These are phyloP conservation scores for Dryoscopus gambensis DNA, from an alignment of 2,113 vertebrate species.

Conservation along the genomic window DNA sequence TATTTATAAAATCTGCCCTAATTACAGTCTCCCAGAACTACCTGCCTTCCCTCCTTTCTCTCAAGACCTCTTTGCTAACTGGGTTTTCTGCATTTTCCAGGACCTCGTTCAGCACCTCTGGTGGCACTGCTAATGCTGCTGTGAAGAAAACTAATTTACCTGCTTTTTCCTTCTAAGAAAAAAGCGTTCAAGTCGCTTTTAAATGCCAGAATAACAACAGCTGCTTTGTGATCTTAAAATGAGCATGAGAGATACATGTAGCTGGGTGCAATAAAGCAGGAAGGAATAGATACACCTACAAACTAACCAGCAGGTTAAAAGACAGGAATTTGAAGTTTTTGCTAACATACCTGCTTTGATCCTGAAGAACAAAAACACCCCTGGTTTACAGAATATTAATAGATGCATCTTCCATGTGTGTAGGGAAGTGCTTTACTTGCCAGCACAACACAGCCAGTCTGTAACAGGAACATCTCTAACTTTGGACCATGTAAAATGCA, in stretches of 20 bases:
- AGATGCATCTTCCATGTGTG: not conserved
- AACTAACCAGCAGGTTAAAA: not conserved
- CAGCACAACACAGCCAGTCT: not conserved
- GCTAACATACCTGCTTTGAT: not conserved
- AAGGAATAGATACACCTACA: not conserved
- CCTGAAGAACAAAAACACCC: not conserved
- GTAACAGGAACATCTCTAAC: not conserved
- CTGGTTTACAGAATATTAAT: not conserved
- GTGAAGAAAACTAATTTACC: not conserved
- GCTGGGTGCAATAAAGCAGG: not conserved
- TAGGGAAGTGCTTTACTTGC: not conserved
- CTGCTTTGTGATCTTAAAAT: not conserved
- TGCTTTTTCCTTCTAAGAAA: not conserved
- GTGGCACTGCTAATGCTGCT: not conserved
- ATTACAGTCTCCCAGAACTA: not conserved
- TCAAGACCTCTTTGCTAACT: not conserved
- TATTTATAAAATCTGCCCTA: slow-evolving; percentile 42
- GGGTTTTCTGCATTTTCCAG: not conserved
- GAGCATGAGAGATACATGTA: not conserved
- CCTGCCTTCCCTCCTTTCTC: not conserved
- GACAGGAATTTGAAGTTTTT: not conserved
- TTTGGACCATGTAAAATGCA: not conserved
- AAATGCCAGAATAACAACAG: not conserved
- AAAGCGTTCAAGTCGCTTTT: not conserved
- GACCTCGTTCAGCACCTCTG: not conserved